A percentile compares a stretch with the other conserved stretches of the same genome.
These are phyloP conservation scores for Madoqua kirkii DNA, from an alignment of 2,113 vertebrate genomes.

Conservation along the genomic window DNA sequence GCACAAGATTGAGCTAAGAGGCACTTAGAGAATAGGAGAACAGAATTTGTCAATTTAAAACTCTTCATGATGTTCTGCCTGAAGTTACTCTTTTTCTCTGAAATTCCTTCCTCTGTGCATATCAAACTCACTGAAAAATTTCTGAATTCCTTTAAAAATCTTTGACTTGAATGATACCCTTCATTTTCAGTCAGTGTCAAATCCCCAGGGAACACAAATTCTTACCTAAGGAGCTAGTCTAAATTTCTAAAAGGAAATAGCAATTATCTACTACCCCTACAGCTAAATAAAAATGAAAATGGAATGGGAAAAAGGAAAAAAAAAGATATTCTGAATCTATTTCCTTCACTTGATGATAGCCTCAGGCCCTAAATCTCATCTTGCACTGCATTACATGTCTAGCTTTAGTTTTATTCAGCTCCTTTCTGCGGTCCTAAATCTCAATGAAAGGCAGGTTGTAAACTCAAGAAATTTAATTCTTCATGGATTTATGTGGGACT, in stretches of 20 bases:
- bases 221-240: constrained; percentile 31
- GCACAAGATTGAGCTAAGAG: background rate
- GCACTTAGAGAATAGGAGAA: background rate
- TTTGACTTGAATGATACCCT: background rate
- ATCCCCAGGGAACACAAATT: background rate
- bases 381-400: background rate
- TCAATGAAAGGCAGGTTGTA: constrained; percentile 39
- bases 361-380: constrained; percentile 45
- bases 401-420: constrained; percentile 57
- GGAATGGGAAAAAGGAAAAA: background rate
- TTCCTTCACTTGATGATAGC: constrained; percentile 48
- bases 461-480: constrained; percentile 67
- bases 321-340: constrained; percentile 31
- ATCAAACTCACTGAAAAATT: background rate
- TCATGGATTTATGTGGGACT: constrained; percentile 36
- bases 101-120: background rate
- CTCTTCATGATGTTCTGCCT: background rate
- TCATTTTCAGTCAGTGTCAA: background rate
- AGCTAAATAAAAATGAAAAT: constrained; percentile 39
- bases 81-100: background rate
- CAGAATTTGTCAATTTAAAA: background rate
- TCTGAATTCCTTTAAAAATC: background rate
- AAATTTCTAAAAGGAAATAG: constrained; percentile 18
- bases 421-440: background rate
- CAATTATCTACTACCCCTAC: constrained; percentile 27